These are phyloP conservation scores for Pelodiscus sinensis DNA, from an alignment of 2,113 vertebrate genomes.

Conservation along the genomic window DNA sequence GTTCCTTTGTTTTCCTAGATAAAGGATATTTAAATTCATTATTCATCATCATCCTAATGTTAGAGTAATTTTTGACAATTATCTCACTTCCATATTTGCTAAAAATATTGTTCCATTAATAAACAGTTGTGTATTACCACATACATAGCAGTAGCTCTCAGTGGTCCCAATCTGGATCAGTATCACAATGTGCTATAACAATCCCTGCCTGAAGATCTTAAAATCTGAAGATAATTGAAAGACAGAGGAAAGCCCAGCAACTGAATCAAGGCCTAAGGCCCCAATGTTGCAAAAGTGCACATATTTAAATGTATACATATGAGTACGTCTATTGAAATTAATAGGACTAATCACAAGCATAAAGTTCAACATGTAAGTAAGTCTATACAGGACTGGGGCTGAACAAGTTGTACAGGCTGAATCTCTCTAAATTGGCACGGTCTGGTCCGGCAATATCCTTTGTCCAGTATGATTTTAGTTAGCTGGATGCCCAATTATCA, in stretches of 20 bases:
- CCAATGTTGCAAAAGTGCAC: neutral
- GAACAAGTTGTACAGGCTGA: too few relatives aligned
- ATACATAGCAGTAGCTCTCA: neutral
- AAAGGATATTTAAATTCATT: neutral
- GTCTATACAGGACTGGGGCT: neutral
- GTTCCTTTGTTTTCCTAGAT: neutral
- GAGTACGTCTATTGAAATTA: rapidly evolving
- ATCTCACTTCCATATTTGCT: neutral
- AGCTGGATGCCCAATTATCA: too few relatives aligned
- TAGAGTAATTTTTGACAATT: neutral
- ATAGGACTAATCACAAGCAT: neutral
- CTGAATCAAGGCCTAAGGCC: neutral
- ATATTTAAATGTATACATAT: rapidly evolving
- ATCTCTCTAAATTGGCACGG: too few relatives aligned
- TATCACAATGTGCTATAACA: too few relatives aligned
- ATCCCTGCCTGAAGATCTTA: neutral
- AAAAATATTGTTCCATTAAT: neutral
- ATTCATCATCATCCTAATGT: neutral
- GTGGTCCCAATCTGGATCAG: neutral
- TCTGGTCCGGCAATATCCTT: too few relatives aligned
- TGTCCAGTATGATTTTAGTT: too few relatives aligned
- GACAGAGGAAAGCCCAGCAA: too few relatives aligned
- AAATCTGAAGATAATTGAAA: too few relatives aligned
- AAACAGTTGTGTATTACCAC: neutral
- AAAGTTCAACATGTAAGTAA: neutral